A percentile compares a stretch with the other conserved stretches of the same genome.
Conservation (phyloP, 2,797 vertebrate genomes). For the Lithobates sylvaticus region DNA sequence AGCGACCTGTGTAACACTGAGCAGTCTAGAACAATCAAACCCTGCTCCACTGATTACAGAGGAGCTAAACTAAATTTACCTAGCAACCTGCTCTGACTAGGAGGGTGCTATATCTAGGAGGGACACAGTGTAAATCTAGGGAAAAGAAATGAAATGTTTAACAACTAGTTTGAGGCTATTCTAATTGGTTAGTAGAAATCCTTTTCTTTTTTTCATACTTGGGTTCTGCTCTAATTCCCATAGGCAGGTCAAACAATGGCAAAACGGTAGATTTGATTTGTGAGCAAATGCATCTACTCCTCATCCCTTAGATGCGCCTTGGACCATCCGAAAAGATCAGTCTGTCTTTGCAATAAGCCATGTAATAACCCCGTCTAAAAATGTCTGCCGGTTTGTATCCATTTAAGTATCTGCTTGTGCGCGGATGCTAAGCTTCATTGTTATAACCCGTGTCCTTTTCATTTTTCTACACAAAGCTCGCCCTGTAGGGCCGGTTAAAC, state of each 20-base stretch:
- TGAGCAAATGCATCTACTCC: not conserved
- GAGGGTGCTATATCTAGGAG: too few relatives aligned
- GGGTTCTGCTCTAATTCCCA: not conserved
- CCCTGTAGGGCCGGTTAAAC: not conserved
- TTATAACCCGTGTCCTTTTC: not conserved
- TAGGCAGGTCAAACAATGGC: not conserved
- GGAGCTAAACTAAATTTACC: too few relatives aligned
- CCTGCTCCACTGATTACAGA: too few relatives aligned
- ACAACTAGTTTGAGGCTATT: too few relatives aligned
- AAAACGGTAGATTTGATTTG: not conserved
- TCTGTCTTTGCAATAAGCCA: not conserved
- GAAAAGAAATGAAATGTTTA: too few relatives aligned
- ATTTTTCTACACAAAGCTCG: not conserved
- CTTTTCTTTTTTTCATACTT: too few relatives aligned
- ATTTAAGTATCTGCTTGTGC: slow-evolving; percentile 5
- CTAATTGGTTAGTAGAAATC: too few relatives aligned
- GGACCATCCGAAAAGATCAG: not conserved
- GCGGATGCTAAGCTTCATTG: not conserved
- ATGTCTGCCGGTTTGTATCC: not conserved
- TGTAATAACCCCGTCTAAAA: not conserved
- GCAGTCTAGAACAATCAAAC: too few relatives aligned
- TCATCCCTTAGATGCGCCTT: not conserved
- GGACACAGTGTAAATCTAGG: too few relatives aligned
- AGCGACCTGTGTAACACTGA: too few relatives aligned
- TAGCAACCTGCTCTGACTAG: too few relatives aligned